Evolutionary conservation across 2,113 vertebrate species (phyloP).

Genomic region (Odontophorus gujanensis): DNA sequence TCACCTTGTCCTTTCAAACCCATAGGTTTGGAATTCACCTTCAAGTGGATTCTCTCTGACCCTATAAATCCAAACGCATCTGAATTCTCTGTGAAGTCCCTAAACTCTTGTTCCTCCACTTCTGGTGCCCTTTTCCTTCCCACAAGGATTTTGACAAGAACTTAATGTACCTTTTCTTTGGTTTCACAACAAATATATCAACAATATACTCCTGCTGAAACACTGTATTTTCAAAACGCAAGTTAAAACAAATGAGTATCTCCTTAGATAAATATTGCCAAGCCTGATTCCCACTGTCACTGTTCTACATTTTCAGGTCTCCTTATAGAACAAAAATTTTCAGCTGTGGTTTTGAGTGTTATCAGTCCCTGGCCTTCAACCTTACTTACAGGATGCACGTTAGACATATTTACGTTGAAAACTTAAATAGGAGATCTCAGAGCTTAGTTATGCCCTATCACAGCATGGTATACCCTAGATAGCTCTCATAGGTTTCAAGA

Average conservation of each 20-base stretch:
- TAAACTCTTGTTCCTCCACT: not conserved
- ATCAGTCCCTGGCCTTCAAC: not conserved
- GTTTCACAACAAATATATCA: not conserved
- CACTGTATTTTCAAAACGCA: not conserved
- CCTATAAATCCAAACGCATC: not conserved
- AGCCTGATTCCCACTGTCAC: not conserved
- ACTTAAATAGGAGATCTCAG: not conserved
- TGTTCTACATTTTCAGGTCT: not conserved
- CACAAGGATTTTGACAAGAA: not conserved
- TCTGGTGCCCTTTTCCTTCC: not conserved
- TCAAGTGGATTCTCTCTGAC: not conserved
- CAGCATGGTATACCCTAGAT: not conserved
- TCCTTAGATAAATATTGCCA: not conserved
- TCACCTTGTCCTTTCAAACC: not conserved
- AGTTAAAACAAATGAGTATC: not conserved
- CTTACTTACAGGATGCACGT: not conserved
- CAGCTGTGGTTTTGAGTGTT: not conserved
- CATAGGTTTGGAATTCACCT: not conserved
- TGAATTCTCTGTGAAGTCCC: not conserved
- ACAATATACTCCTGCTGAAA: not conserved
- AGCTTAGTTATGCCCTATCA: not conserved
- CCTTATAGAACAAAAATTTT: not conserved
- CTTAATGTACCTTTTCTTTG: not conserved
- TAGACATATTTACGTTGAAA: slow-evolving; percentile 13
- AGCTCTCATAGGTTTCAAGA: not conserved